Evolutionary conservation across 2,113 vertebrate genomes (phyloP).

Genomic region (Galemys pyrenaicus): DNA sequence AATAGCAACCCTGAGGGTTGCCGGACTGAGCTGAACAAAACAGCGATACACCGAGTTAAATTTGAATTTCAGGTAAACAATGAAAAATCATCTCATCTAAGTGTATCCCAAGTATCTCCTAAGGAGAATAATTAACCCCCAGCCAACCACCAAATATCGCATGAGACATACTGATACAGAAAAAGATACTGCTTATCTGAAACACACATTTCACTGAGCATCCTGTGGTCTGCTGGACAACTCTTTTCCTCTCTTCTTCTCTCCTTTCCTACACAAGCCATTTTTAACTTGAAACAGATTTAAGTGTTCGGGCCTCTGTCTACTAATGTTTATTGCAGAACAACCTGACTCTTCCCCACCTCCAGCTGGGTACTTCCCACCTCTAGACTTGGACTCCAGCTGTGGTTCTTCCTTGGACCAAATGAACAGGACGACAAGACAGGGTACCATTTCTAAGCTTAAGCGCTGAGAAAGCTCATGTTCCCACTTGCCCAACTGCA

Average conservation of each 20-base stretch:
- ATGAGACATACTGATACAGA: neutral
- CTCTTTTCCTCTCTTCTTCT: neutral
- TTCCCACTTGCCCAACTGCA: neutral
- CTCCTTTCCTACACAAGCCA: neutral
- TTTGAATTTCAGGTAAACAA: constrained; percentile 8
- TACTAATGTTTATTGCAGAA: neutral
- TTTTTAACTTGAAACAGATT: constrained; percentile 39
- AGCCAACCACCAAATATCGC: neutral
- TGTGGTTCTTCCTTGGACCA: neutral
- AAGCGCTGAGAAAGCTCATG: neutral
- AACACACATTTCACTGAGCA: neutral
- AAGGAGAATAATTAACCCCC: neutral
- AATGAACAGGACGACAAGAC: neutral
- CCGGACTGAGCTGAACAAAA: neutral
- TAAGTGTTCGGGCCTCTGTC: neutral
- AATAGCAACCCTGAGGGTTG: neutral
- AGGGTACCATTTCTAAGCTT: neutral
- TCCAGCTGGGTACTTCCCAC: neutral
- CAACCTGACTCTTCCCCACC: neutral
- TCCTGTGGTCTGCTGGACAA: neutral
- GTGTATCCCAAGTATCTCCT: neutral
- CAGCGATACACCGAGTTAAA: neutral
- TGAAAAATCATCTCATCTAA: neutral
- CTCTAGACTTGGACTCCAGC: neutral
- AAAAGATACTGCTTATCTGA: constrained; percentile 18